Base-by-base conservation (phyloP, 2,113 vertebrate genomes). In the Actenoides hombroni region DNA sequence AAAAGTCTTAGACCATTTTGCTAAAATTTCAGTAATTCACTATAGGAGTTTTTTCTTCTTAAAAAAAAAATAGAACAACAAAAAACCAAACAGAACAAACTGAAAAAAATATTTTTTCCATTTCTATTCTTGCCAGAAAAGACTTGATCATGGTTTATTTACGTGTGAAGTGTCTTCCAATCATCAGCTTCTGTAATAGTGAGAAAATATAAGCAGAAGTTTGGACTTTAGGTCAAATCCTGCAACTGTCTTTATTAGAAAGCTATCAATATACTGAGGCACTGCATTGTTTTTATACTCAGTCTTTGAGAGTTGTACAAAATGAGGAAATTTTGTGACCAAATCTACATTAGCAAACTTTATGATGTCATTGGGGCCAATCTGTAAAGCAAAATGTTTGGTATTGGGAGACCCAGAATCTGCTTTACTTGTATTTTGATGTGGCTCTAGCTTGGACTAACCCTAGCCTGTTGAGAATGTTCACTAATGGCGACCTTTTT, bases 321-420 rank as follows among this genome's bases (percentile, higher is more conserved):
- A 75, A 63, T 21, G 6, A 35, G 4, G 15, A 7, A 6, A 46
- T 31, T 90, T 90, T 44, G n/a, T 69, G 33, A 57, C 37, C 20
- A 21, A 39, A 16, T 28, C 29, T 24, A 42, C 7, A 16, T 13
- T 26, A 63, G 1, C 16, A 69, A 83, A 48, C 16, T 53, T 86
- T 16, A 16, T 26, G 20, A 8, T 68, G 28, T 24, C 25, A 18
- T 9, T 7, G 0, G 3, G 24, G 6, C 9, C 29, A 35, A 26
- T 28, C 35, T 59, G 19, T 67, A 63, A 83, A 67, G 11, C 6
- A 13, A 64, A 64, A 24, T 7, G 56, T 2, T 28, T 78, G 64
- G 21, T 71, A 20, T 42, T 29, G 53, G 53, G 23, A 64, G 15
- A n/a, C 13, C 2, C 8, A 9, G 9, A 57, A 68, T 59, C n/a